Evolutionary conservation across 2,888 invertebrate genomes (phyloP), one percentile per base, ranked within the genome.

Genomic region (Caenorhabditis macrosperma): DNA sequence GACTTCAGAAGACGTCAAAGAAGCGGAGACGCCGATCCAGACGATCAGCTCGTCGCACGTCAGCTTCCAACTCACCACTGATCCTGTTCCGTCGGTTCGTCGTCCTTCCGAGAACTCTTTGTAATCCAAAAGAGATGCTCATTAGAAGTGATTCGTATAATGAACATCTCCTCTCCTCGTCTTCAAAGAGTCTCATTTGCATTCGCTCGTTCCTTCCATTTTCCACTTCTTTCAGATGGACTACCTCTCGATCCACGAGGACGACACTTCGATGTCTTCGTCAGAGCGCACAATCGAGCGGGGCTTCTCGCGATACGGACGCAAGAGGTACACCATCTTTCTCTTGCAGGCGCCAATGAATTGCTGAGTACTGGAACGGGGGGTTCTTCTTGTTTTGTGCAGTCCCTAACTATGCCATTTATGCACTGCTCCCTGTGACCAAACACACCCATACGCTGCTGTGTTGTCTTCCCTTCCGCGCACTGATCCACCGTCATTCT

Each of bases 211-310:
- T 35, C 57, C 33, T 10, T n/a, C n/a, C n/a, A n/a, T n/a, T n/a
- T n/a, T n/a, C n/a, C n/a, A n/a, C n/a, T n/a, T n/a, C 35, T 81
- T 86, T 54, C 84, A 85, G 85, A 86, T 86, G 86, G 86, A 86
- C 61, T 86, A 85, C 48, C 75, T 86, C 15, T 85, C 85, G 28
- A 86, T 86, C 66, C 78, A 82, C 28, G 85, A 85, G 24, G 84
- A 85, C 61, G 85, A 85, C 68, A 74, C 78, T 22, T 82, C 82
- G n/a, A 76, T 82, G 28, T 67, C 82, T 12, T 83, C 82, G 1
- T 82, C 82, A 0, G 84, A 82, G 17, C 68, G 77, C 12, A 79
- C 78, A 26, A 57, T 78, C 44, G 85, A 85, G 20, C 60, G 85
- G n/a, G 82, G 82, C 44, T 83, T 79, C 54, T 74, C 77, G 5